Conservation (phyloP, 2,113 vertebrate species). For the Thunnus thynnus region DNA sequence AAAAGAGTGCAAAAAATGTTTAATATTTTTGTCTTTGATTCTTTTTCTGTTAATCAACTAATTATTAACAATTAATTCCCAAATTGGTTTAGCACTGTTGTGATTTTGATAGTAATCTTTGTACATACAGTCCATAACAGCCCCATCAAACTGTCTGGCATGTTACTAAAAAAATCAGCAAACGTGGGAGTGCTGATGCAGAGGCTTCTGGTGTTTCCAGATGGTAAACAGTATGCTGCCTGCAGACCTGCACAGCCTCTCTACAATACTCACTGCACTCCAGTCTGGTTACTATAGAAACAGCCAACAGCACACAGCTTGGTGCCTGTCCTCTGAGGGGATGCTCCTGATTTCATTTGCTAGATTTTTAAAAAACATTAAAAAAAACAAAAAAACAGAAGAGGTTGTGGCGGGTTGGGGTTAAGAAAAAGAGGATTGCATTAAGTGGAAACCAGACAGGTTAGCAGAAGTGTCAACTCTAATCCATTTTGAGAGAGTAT, state of each 20-base stretch:
- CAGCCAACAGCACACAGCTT: constrained; percentile 36
- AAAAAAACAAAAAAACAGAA: background rate
- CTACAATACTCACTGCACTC: constrained; percentile 72
- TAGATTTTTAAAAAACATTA: background rate
- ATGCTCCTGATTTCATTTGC: background rate
- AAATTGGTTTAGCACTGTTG: background rate
- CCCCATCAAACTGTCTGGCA: background rate
- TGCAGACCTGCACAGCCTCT: constrained; percentile 10
- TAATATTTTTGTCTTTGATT: background rate
- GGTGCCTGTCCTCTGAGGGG: background rate
- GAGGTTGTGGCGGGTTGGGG: background rate
- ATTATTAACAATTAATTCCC: too few species aligned
- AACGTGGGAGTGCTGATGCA: background rate
- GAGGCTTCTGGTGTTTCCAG: background rate
- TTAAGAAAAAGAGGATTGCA: background rate
- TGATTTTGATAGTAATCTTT: background rate
- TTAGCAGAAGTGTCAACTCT: background rate
- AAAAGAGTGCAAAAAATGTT: background rate
- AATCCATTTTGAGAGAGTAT: too few species aligned
- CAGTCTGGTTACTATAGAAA: constrained; percentile 87
- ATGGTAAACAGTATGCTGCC: constrained; percentile 5
- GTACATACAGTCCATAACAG: background rate
- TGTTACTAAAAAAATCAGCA: background rate
- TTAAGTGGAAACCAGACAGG: too few species aligned
- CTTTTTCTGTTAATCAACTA: background rate